These are phyloP conservation scores for Centropyge bicolor DNA, from an alignment of 2,797 vertebrate species.

Conservation along the genomic window DNA sequence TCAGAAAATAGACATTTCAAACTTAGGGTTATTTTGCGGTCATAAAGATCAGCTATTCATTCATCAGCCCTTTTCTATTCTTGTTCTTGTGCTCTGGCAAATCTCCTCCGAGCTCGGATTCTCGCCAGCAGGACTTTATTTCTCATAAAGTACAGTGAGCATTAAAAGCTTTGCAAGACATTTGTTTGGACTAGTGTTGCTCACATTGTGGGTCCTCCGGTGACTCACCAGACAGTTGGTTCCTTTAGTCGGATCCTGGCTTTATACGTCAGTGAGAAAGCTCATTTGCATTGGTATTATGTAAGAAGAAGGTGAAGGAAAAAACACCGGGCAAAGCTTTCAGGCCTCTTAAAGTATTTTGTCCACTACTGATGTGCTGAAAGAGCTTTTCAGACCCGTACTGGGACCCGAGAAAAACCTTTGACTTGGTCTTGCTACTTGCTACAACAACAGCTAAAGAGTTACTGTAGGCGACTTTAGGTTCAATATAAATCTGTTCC, in stretches of 20 bases:
- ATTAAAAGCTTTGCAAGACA: slow-evolving; percentile 38
- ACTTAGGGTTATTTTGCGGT: not conserved
- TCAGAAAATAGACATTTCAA: not conserved
- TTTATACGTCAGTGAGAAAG: slow-evolving; percentile 30
- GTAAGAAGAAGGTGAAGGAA: slow-evolving; percentile 17
- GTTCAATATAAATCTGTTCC: not conserved
- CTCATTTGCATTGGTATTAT: slow-evolving; percentile 67
- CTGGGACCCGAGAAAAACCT: not conserved
- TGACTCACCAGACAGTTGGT: slow-evolving; percentile 60
- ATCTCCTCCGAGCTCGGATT: slow-evolving; percentile 2
- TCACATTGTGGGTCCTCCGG: slow-evolving; percentile 22
- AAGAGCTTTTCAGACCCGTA: slow-evolving; percentile 44
- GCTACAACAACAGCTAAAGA: not conserved
- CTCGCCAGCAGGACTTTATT: slow-evolving; percentile 23
- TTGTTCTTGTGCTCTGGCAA: not conserved
- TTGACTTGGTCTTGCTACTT: no score
- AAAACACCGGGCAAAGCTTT: slow-evolving; percentile 9
- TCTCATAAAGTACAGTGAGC: slow-evolving; percentile 26
- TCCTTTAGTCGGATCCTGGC: slow-evolving; percentile 35
- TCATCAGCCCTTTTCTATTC: slow-evolving; percentile 4
- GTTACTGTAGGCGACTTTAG: not conserved
- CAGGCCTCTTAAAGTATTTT: slow-evolving; percentile 31
- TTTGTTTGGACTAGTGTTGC: slow-evolving; percentile 31
- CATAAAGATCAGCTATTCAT: not conserved
- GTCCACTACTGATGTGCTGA: slow-evolving; percentile 22